Evolutionary conservation across 2,888 invertebrate species (phyloP).

Genomic region (Rhagonycha fulva): DNA sequence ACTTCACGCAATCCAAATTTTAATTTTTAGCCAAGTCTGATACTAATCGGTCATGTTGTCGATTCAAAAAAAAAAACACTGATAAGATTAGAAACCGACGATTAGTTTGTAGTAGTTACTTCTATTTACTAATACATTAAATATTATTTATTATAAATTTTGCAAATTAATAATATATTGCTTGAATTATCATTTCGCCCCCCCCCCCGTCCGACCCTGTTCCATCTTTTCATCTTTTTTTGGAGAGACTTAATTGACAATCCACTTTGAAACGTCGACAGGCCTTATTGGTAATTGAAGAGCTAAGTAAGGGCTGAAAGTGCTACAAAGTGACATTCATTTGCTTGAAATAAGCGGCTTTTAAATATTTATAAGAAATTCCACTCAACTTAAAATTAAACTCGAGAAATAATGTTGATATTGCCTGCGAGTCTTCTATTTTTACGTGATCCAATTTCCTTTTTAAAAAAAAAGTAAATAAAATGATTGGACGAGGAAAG

Average conservation of each 20-base stretch:
- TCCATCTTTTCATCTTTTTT: no score
- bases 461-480: not conserved
- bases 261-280: not conserved
- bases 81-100: not conserved
- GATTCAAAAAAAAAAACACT: not conserved
- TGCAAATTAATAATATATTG: not conserved
- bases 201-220: not conserved
- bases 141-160: not conserved
- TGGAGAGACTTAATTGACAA: not conserved
- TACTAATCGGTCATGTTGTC: not conserved
- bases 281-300: not conserved
- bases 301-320: not conserved
- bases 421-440: not conserved
- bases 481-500: not conserved
- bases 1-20: not conserved
- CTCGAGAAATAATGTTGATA: not conserved
- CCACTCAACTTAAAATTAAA: not conserved
- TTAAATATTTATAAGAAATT: not conserved
- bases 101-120: not conserved
- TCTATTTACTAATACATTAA: not conserved
- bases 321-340: not conserved
- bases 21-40: not conserved
- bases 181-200: not conserved
- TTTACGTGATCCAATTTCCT: not conserved
- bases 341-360: not conserved